Base-by-base conservation (phyloP, 2,888 invertebrate species). In the Aphidius colemani region DNA sequence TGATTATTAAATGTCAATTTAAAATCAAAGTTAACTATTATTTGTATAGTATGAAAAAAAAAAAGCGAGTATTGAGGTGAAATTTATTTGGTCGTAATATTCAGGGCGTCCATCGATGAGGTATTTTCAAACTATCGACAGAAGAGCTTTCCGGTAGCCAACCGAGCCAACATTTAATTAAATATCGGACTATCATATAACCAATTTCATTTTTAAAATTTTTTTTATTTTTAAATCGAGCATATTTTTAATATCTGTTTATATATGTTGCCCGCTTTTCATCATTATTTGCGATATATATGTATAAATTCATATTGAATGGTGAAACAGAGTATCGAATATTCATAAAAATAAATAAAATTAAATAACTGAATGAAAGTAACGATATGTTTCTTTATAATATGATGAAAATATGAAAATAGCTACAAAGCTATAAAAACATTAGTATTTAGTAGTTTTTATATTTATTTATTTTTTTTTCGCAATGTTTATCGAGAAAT, bases 131-230 rank as follows among this genome's bases (percentile, higher is more conserved):
- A 48, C 46, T 57, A 57, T 57, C 40, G 57, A 57, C 57, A 57
- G 46, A 8, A n/a, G 30, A 30, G 46, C 48, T 40, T 30, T 57
- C 57, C 46, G 39, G 10, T 11, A 11, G 40, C 30, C 51, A 46
- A 46, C 46, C 61, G 66, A 61, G 65, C 67, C 57, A 70, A 70
- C 69, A 72, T 76, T 75, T 75, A 75, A 75, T 75, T 75, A 75
- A 76, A 75, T 74, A 75, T 74, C 70, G 71, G 65, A 59, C 53
- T 30, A 30, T 30, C 30, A 30, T 30, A 30, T 30, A 30, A 30
- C 8, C 61, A 44, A 62, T 48, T 48, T 46, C 57, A 57, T 57
- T 57, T n/a, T 45, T 44, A 53, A n/a, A 57, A 8, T 44, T 30
- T 44, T 45, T 57, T 45, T 18, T 43, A 53, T 51, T 60, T 60